Conservation (phyloP, 2,113 vertebrate genomes). For the Chascanopsetta lugubris region DNA sequence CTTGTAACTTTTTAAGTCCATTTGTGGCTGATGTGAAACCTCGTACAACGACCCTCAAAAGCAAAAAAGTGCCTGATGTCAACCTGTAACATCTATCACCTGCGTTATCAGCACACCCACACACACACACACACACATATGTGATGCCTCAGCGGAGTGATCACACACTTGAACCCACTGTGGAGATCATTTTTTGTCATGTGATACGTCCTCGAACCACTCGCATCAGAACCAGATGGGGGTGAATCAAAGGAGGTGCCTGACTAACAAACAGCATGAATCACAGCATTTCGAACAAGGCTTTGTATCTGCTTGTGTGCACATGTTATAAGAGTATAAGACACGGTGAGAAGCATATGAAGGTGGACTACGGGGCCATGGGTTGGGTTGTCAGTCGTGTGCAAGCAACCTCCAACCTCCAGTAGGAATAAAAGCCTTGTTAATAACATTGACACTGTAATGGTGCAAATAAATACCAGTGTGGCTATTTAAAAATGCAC, state of each 20-base stretch:
- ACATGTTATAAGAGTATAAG: conserved; percentile 7
- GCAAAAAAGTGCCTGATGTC: conserved; percentile 40
- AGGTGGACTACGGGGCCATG: too few relatives aligned
- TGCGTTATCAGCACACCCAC: conserved; percentile 2
- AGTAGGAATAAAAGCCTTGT: not conserved
- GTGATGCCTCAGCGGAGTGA: conserved; percentile 23
- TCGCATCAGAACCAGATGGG: conserved; percentile 61
- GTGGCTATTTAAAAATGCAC: not conserved
- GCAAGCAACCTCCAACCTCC: too few relatives aligned
- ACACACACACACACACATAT: too few relatives aligned
- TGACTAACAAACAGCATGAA: conserved; percentile 72
- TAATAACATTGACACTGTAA: not conserved
- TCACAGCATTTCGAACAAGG: conserved; percentile 58
- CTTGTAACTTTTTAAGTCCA: conserved; percentile 31
- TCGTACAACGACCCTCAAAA: conserved; percentile 34
- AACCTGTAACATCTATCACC: conserved; percentile 31
- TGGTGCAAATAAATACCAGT: not conserved
- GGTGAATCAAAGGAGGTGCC: conserved; percentile 68
- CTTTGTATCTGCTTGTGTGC: conserved; percentile 13
- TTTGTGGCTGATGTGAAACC: conserved; percentile 46
- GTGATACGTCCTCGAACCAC: conserved; percentile 45
- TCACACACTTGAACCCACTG: conserved; percentile 35
- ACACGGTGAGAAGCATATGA: too few relatives aligned
- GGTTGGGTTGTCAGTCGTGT: too few relatives aligned
- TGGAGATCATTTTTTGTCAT: conserved; percentile 53